Percentiles rank a stretch among this genome's conserved stretches.
Conservation (phyloP, 1,140 invertebrate genomes). For the Mylabris phalerata region DNA sequence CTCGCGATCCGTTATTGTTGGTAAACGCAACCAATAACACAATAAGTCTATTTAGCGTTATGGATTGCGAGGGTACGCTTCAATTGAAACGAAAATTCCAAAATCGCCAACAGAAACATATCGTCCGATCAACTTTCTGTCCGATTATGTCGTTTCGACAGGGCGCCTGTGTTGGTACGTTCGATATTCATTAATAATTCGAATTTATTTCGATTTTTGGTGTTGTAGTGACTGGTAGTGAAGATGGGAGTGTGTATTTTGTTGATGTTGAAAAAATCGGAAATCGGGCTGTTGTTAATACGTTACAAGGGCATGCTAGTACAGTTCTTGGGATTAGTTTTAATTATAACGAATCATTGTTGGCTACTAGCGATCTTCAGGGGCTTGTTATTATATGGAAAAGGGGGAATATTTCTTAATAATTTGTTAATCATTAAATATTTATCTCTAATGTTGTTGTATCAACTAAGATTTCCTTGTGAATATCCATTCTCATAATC, state of each 20-base stretch:
- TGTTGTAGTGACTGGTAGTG: conserved; percentile 69
- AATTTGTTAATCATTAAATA: too few species aligned
- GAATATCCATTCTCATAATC: too few species aligned
- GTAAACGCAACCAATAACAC: conserved; percentile 72
- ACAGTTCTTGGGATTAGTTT: conserved; percentile 78
- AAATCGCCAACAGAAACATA: conserved; percentile 54
- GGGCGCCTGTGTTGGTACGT: conserved; percentile 66
- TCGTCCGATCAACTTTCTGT: conserved; percentile 74
- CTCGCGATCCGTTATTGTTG: conserved; percentile 68
- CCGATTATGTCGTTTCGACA: conserved; percentile 76
- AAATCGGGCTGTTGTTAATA: conserved; percentile 67
- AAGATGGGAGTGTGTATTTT: conserved; percentile 81
- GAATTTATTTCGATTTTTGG: not conserved
- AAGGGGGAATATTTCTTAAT: conserved; percentile 34
- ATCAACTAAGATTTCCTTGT: too few species aligned
- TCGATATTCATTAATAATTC: not conserved
- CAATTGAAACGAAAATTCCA: conserved; percentile 58
- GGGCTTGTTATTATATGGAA: conserved; percentile 85
- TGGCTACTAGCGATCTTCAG: conserved; percentile 76
- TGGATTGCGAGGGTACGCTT: conserved; percentile 58
- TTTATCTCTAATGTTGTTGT: too few species aligned
- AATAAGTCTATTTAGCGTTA: conserved; percentile 62
- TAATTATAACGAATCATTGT: conserved; percentile 82
- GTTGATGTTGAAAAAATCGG: conserved; percentile 69
- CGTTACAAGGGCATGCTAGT: conserved; percentile 76